Evolutionary conservation across 1,140 invertebrate species (phyloP).

Genomic region (Stenopsyche tienmushanensis): DNA sequence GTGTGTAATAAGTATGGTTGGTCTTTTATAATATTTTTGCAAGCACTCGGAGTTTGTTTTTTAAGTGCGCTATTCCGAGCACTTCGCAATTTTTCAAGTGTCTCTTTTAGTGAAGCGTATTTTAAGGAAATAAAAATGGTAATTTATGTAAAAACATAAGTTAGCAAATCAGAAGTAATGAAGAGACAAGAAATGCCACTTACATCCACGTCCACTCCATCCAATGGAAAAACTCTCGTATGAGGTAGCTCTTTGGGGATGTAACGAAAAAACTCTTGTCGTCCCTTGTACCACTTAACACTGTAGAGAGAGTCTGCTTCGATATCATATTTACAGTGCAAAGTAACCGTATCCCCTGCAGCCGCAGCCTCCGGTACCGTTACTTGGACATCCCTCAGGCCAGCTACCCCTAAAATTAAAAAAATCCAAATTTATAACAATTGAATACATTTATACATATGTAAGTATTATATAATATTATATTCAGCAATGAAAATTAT

Average conservation of each 20-base stretch:
- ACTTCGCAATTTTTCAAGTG: too few relatives aligned
- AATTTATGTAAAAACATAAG: too few relatives aligned
- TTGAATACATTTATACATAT: too few relatives aligned
- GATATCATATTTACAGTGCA: conserved; percentile 67
- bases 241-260: conserved; percentile 72
- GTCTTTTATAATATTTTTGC: too few relatives aligned
- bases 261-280: conserved; percentile 75
- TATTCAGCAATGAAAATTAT: background rate
- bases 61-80: too few relatives aligned
- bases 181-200: conserved; percentile 57
- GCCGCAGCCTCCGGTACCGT: conserved; percentile 64
- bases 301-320: conserved; percentile 69
- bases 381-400: conserved; percentile 62
- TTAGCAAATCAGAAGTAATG: too few relatives aligned
- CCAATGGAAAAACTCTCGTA: conserved; percentile 65
- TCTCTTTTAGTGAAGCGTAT: too few relatives aligned
- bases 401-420: conserved; percentile 54
- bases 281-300: conserved; percentile 81
- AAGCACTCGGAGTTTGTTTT: too few relatives aligned
- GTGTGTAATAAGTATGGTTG: too few relatives aligned
- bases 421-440: too few relatives aligned
- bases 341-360: conserved; percentile 59
- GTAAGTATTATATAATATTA: too few relatives aligned
- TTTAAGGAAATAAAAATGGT: too few relatives aligned
- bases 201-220: conserved; percentile 69